Base-by-base conservation (phyloP, 1,140 invertebrate genomes). In the Phortica variegata region DNA sequence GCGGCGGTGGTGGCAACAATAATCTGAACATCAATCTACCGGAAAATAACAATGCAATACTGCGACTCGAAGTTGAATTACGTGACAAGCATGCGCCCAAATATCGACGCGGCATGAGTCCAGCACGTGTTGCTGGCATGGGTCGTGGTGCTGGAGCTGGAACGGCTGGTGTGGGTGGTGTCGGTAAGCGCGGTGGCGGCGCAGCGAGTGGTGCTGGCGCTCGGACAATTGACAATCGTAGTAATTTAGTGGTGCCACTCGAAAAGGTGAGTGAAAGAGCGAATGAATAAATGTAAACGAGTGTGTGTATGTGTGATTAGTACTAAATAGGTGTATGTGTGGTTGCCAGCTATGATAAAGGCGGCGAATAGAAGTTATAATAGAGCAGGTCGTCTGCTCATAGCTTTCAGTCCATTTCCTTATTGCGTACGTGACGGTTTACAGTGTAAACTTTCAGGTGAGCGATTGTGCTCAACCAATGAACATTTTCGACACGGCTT, bases 211-310 rank as follows among this genome's bases (percentile, higher is more conserved):
- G 20, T 8, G n/a, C n/a, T 8, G n/a, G 29, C n/a, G 40, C 34
- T 36, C 47, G 34, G 15, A 51, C 63, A 52, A 40, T 65, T 52
- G 68, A 68, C 62, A 53, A 52, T 40, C 65, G 58, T 52, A 47
- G 49, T 41, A 57, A 65, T 58, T 61, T 63, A 47, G 54, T 70
- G 48, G 61, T 78, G 49, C 75, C 77, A 43, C 63, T 78, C 50
- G 77, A 78, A 60, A 77, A 78, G 72, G 77, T 78, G 58, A 65
- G 70, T 50, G n/a, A n/a, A n/a, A n/a, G n/a, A n/a, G n/a, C n/a
- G n/a, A n/a, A n/a, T n/a, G n/a, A n/a, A n/a, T n/a, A n/a, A n/a
- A n/a, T n/a, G n/a, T n/a, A n/a, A n/a, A n/a, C n/a, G n/a, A n/a
- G n/a, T n/a, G n/a, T n/a, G n/a, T n/a, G n/a, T n/a, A n/a, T n/a